phyloP scores from a whole-genome alignment of 2,797 vertebrate species.

The Chlorospingus flavigularis region DNA sequence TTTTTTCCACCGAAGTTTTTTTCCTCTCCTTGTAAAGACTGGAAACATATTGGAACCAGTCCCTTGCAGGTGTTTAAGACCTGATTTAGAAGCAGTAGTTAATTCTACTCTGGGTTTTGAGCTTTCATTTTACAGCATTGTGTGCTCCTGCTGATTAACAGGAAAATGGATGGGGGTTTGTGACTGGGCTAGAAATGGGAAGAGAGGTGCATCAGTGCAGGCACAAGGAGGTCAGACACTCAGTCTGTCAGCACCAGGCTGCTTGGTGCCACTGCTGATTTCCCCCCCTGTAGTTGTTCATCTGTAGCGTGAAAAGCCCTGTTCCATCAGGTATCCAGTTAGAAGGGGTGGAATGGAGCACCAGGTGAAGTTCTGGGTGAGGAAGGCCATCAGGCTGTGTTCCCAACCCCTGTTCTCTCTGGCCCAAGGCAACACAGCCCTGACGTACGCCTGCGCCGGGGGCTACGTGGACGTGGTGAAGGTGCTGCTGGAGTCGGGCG shows the following conservation, averaged over 20 bases:
- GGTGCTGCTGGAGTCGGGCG: conserved; percentile 82
- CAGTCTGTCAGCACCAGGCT: not conserved
- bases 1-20: not conserved
- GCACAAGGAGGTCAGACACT: not conserved
- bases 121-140: accelerated
- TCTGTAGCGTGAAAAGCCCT: not conserved
- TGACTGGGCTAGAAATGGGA: not conserved
- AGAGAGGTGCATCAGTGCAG: not conserved
- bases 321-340: accelerated
- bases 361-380: not conserved
- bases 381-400: accelerated
- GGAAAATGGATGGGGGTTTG: not conserved
- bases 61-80: not conserved
- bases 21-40: accelerated
- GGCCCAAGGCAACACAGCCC: conserved; percentile 80
- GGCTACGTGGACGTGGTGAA: conserved; percentile 84
- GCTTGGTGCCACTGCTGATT: not conserved
- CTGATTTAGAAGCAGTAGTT: not conserved
- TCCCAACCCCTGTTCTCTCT: not conserved
- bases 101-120: not conserved
- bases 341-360: not conserved
- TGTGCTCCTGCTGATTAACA: not conserved
- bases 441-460: conserved; percentile 82
- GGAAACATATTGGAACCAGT: not conserved
- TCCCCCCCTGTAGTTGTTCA: not conserved